Conservation (phyloP, 2,888 invertebrate species). For the Acrobasis repandana region DNA sequence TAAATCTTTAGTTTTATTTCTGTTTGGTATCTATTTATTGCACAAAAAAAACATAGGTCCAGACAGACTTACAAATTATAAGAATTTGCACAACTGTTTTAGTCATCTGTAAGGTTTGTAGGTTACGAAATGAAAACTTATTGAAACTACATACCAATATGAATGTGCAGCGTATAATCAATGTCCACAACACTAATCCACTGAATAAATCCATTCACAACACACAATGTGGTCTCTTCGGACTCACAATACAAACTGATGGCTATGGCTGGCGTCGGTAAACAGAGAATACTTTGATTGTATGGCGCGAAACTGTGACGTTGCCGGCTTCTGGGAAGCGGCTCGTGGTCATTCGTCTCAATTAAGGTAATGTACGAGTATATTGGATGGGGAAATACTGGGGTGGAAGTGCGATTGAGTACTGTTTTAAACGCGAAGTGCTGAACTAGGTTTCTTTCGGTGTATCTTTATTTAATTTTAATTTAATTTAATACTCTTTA, state of each 20-base stretch:
- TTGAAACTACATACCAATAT: slow-evolving; percentile 29
- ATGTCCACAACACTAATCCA: slow-evolving; percentile 18
- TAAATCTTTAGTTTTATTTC: no score
- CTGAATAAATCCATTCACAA: slow-evolving; percentile 25
- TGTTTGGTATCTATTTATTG: no score
- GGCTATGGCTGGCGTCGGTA: slow-evolving; percentile 44
- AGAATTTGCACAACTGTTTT: no score
- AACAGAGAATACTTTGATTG: slow-evolving; percentile 73
- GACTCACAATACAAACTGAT: slow-evolving; percentile 54
- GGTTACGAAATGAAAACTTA: not conserved
- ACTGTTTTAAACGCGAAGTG: not conserved
- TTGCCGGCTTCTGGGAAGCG: slow-evolving; percentile 45
- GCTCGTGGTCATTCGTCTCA: slow-evolving; percentile 56
- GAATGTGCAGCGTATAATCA: slow-evolving; percentile 28
- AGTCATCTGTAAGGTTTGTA: not conserved
- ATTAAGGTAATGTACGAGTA: slow-evolving; percentile 48
- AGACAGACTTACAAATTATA: no score
- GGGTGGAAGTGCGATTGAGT: not conserved
- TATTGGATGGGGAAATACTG: slow-evolving; percentile 12
- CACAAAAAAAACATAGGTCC: no score
- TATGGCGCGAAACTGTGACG: slow-evolving; percentile 68
- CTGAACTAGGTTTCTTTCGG: no score
- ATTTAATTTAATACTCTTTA: no score
- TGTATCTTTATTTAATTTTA: no score
- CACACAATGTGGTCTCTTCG: slow-evolving; percentile 31